A percentile compares a stretch with the other conserved stretches of the same genome.
These are phyloP conservation scores for Chaitophorus viminalis DNA, from an alignment of 2,888 invertebrate species.

Conservation along the genomic window DNA sequence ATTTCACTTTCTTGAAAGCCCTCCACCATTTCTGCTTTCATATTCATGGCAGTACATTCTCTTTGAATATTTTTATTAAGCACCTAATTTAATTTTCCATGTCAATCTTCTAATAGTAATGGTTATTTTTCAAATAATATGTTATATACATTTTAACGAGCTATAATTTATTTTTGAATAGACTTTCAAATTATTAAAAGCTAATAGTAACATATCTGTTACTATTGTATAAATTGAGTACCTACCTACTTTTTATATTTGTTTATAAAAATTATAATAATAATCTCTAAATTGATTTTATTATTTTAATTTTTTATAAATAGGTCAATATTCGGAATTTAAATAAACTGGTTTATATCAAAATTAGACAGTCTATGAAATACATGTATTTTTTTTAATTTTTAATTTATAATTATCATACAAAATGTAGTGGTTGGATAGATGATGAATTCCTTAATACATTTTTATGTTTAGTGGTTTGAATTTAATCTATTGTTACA, in stretches of 20 bases:
- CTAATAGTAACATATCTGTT: background rate
- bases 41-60: conserved; percentile 51
- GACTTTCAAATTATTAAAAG: background rate
- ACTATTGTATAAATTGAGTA: background rate
- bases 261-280: background rate
- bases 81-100: conserved; percentile 23
- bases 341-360: background rate
- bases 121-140: background rate
- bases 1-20: conserved; percentile 60
- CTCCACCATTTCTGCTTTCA: conserved; percentile 50
- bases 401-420: background rate
- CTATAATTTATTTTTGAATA: background rate
- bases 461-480: no score
- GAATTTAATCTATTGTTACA: no score
- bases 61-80: conserved; percentile 46
- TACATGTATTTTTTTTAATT: background rate
- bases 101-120: conserved; percentile 22
- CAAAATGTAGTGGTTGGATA: no score
- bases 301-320: no score
- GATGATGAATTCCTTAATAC: no score
- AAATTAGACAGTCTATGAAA: background rate
- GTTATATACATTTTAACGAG: background rate
- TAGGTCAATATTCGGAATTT: background rate
- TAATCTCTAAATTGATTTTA: background rate
- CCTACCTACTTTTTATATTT: background rate